These are phyloP conservation scores for Erpornis zantholeuca DNA, from an alignment of 2,113 vertebrate genomes.

Conservation along the genomic window DNA sequence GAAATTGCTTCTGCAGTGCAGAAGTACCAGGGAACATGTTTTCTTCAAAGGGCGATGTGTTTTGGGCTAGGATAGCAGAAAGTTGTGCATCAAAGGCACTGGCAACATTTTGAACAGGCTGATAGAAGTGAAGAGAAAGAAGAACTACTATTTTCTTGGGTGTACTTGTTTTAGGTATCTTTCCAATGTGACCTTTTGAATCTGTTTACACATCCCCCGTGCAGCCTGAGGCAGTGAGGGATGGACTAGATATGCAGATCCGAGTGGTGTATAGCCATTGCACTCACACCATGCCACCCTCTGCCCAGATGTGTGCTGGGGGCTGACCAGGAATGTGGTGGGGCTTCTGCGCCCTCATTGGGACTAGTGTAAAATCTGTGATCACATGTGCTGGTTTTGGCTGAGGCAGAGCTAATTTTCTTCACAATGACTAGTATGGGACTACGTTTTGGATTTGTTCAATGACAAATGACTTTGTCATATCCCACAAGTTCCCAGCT, in stretches of 20 bases:
- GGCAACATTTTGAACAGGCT: background rate
- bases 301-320: background rate
- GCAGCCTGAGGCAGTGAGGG: background rate
- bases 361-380: background rate
- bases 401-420: background rate
- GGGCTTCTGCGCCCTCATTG: rapidly evolving
- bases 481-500: background rate
- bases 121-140: background rate
- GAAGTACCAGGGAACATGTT: background rate
- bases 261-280: rapidly evolving
- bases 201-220: background rate
- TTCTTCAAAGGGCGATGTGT: background rate
- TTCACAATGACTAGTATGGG: background rate
- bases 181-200: background rate
- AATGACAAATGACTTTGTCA: background rate
- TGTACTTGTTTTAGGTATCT: background rate
- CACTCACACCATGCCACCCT: rapidly evolving
- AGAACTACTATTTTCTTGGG: background rate
- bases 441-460: background rate
- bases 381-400: background rate
- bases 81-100: background rate
- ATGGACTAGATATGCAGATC: background rate
- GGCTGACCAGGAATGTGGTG: rapidly evolving
- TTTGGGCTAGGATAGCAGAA: background rate
- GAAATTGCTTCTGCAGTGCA: background rate